Evolutionary conservation across 2,888 invertebrate genomes (phyloP).

Genomic region (Agrotis exclamationis): DNA sequence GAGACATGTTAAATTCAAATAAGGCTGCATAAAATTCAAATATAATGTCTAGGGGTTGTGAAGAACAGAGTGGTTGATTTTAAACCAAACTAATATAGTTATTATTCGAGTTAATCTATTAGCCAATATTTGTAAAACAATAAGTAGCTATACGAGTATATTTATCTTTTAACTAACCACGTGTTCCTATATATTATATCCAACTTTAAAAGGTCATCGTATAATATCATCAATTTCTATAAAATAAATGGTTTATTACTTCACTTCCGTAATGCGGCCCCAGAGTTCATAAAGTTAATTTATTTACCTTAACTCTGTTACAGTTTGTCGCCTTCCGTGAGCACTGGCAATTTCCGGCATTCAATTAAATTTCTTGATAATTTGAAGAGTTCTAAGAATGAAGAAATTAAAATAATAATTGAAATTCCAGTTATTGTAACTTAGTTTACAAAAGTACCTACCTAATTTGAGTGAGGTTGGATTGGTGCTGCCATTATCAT

Average conservation of each 20-base stretch:
- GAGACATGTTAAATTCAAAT: too few species aligned
- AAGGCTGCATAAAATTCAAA: too few species aligned
- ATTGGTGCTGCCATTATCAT: background rate
- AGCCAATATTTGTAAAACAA: too few species aligned
- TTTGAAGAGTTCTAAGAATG: background rate
- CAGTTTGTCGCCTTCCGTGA: slow-evolving; percentile 2
- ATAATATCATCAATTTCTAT: background rate
- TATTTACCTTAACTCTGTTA: background rate
- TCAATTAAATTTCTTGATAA: slow-evolving; percentile 16
- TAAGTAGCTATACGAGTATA: too few species aligned
- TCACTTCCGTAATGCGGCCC: background rate
- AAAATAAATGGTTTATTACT: background rate
- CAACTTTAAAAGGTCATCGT: background rate
- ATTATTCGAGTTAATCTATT: too few species aligned
- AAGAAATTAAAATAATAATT: slow-evolving; percentile 28
- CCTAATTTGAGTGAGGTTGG: slow-evolving; percentile 1
- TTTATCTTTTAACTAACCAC: too few species aligned
- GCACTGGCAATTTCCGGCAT: slow-evolving; percentile 23
- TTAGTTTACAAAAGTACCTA: slow-evolving; percentile 22
- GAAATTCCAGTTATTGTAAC: slow-evolving; percentile 21
- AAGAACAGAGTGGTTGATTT: too few species aligned
- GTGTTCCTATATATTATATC: background rate
- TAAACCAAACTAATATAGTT: too few species aligned
- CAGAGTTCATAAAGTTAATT: background rate
- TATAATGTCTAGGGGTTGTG: too few species aligned